Evolutionary conservation across 1,140 invertebrate genomes (phyloP).

Genomic region (Andrena cerasifolii): DNA sequence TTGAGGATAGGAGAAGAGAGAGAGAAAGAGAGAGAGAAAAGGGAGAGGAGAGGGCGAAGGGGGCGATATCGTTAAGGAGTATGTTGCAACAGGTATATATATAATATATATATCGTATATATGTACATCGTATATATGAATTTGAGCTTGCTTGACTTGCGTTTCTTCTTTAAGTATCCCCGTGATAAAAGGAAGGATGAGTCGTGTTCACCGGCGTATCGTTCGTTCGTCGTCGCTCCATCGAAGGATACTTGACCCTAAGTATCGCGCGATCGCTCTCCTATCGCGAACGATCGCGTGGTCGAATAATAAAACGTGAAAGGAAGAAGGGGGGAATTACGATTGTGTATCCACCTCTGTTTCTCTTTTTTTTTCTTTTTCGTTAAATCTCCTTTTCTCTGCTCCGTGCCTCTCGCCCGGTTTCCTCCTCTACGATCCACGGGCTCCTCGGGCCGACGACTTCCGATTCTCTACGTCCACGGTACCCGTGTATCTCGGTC

Average conservation of each 20-base stretch:
- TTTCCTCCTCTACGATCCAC: too few species aligned
- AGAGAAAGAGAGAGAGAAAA: constrained; percentile 67
- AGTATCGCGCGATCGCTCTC: constrained; percentile 54
- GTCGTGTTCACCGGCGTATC: constrained; percentile 56
- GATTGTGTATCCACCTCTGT: constrained; percentile 4
- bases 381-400: too few species aligned
- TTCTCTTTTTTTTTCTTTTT: constrained; percentile 29
- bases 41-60: constrained; percentile 59
- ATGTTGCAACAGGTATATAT: constrained; percentile 72
- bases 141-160: constrained; percentile 80
- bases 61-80: constrained; percentile 76
- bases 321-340: constrained; percentile 25
- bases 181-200: constrained; percentile 78
- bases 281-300: constrained; percentile 38
- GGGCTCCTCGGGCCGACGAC: constrained; percentile 43
- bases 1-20: constrained; percentile 61
- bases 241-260: constrained; percentile 25
- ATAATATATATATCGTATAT: constrained; percentile 80
- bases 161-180: constrained; percentile 74
- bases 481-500: constrained; percentile 56
- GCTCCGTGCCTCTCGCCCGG: too few species aligned
- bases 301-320: constrained; percentile 56
- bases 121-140: constrained; percentile 82
- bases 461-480: neutral
- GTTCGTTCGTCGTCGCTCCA: constrained; percentile 32